Conservation (phyloP, 2,797 vertebrate genomes). For the Anisognathus igniventris region DNA sequence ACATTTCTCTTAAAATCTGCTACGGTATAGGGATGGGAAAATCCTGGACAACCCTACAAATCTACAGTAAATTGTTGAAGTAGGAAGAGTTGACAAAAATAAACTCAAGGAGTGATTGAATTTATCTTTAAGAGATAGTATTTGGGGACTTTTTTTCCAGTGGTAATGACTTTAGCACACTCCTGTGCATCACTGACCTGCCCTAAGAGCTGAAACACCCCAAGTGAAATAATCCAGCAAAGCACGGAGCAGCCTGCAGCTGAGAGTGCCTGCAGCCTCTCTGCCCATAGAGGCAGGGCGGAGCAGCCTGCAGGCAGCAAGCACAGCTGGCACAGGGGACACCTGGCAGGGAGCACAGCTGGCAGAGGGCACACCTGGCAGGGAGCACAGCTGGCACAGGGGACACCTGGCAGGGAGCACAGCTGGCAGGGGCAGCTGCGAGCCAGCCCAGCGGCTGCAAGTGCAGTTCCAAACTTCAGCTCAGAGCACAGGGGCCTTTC, state of each 20-base stretch:
- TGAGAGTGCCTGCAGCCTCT: background rate
- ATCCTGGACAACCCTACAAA: background rate
- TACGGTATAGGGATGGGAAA: background rate
- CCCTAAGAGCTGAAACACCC: background rate
- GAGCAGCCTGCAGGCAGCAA: background rate
- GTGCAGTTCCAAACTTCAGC: background rate
- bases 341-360: background rate
- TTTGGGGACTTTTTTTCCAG: background rate
- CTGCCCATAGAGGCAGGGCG: fast-evolving
- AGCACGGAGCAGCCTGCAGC: background rate
- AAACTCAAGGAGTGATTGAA: background rate
- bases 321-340: background rate
- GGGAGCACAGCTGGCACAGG: background rate
- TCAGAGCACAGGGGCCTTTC: background rate
- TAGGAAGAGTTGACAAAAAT: background rate
- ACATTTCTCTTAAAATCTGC: background rate
- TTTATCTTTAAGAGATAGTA: background rate
- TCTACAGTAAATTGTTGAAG: background rate
- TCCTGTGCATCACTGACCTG: fast-evolving
- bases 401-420: background rate
- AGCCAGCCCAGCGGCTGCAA: background rate
- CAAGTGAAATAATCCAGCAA: background rate
- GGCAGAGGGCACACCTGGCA: background rate
- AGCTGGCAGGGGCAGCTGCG: background rate
- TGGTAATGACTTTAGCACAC: fast-evolving